Evolutionary conservation across 2,888 invertebrate species (phyloP).

Genomic region (Eugnorisma glareosa): DNA sequence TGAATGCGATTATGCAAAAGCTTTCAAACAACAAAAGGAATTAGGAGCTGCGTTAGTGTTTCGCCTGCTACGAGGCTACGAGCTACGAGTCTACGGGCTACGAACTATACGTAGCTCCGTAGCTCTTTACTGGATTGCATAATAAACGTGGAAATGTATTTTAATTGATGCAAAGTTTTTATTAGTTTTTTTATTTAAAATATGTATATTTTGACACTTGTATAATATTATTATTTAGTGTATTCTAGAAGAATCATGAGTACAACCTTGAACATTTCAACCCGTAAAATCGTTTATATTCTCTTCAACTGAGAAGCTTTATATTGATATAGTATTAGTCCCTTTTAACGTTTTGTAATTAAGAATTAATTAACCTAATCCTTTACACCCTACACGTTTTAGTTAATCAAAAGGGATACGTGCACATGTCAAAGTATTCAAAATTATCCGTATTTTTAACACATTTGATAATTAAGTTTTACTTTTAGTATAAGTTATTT

Average conservation of each 20-base stretch:
- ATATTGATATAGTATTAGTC: constrained; percentile 37
- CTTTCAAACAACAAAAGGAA: constrained; percentile 69
- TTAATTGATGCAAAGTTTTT: constrained; percentile 43
- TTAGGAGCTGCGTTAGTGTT: constrained; percentile 63
- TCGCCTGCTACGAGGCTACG: constrained; percentile 56
- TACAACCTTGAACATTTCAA: constrained; percentile 7
- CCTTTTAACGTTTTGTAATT: constrained; percentile 55
- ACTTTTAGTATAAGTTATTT: not conserved
- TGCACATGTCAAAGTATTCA: constrained; percentile 22
- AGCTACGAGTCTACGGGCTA: constrained; percentile 57
- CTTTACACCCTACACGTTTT: constrained; percentile 47
- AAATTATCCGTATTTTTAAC: not conserved
- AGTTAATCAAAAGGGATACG: constrained; percentile 37
- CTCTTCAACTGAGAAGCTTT: constrained; percentile 11
- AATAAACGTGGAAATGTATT: constrained; percentile 48
- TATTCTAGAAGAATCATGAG: not conserved
- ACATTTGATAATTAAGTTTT: not conserved
- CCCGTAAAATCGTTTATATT: constrained; percentile 15
- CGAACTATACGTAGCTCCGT: constrained; percentile 53
- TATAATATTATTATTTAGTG: not conserved
- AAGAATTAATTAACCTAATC: constrained; percentile 64
- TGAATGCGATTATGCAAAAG: constrained; percentile 72
- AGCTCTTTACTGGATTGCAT: constrained; percentile 33
- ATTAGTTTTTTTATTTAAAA: constrained; percentile 18
- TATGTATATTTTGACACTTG: not conserved